Conservation (phyloP, 2,797 vertebrate genomes). For the Aythya fuligula region DNA sequence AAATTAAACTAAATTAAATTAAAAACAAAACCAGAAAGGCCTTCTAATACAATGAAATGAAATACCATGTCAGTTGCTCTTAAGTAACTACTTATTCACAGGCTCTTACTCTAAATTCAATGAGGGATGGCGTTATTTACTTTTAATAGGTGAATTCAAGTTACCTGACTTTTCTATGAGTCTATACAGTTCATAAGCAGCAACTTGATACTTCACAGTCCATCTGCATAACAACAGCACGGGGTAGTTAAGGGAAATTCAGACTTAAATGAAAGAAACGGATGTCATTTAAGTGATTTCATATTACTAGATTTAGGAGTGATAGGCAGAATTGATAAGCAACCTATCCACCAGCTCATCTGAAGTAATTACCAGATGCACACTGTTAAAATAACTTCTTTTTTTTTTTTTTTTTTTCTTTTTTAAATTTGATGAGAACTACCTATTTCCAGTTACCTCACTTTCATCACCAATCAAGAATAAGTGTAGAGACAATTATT, state of each 20-base stretch:
- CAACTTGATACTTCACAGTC: not conserved
- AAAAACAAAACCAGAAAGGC: not conserved
- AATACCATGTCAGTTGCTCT: not conserved
- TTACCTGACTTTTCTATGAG: not conserved
- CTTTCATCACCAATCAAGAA: not conserved
- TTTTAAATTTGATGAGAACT: not conserved
- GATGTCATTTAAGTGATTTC: not conserved
- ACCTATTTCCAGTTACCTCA: not conserved
- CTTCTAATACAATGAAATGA: not conserved
- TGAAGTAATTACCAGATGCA: not conserved
- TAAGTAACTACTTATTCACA: not conserved
- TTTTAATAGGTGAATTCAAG: not conserved
- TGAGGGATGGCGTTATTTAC: not conserved
- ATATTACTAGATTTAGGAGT: not conserved
- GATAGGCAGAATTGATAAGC: not conserved
- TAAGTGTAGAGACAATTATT: not conserved
- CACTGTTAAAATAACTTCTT: too few species aligned
- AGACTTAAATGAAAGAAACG: not conserved
- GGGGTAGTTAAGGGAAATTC: not conserved
- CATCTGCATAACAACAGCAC: rapidly evolving
- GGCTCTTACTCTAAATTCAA: not conserved
- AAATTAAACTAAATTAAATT: not conserved
- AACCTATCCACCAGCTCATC: not conserved
- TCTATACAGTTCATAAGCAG: not conserved
- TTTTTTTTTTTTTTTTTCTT: not conserved